Evolutionary conservation across 2,113 vertebrate species (phyloP).

Genomic region (Euleptes europaea): DNA sequence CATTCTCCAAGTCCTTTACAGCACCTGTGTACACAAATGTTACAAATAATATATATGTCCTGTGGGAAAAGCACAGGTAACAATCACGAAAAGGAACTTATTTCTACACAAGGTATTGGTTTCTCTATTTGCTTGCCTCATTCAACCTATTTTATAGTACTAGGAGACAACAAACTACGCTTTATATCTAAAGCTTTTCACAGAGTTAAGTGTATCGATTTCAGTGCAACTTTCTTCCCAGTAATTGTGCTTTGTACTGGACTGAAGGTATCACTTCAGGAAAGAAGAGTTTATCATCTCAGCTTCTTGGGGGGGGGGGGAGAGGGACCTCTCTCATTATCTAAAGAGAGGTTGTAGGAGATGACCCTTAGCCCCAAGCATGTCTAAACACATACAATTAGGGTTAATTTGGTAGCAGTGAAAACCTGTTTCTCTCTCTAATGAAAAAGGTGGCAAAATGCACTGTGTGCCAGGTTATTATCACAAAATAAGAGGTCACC

Average conservation of each 20-base stretch:
- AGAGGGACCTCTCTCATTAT: background rate
- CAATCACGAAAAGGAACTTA: too few species aligned
- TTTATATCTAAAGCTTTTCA: background rate
- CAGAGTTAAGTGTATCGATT: background rate
- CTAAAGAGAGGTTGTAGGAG: conserved; percentile 9
- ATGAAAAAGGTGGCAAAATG: conserved; percentile 14
- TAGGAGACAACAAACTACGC: background rate
- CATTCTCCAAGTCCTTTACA: background rate
- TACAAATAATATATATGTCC: background rate
- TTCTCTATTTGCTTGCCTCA: background rate
- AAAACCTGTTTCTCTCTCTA: conserved; percentile 16
- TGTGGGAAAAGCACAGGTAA: background rate
- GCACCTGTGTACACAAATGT: background rate
- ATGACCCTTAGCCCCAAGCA: background rate
- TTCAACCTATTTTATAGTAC: background rate
- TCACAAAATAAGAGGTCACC: conserved; percentile 6
- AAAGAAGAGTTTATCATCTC: background rate
- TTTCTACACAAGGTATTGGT: background rate
- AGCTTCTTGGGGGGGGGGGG: background rate
- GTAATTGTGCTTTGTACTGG: background rate
- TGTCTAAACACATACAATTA: conserved; percentile 23
- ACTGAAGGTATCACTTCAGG: background rate
- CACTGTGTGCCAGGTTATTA: background rate
- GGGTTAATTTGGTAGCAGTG: conserved; percentile 11
- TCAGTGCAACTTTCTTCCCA: background rate